phyloP scores from a whole-genome alignment of 2,888 invertebrate genomes.

The Apamea monoglypha region DNA sequence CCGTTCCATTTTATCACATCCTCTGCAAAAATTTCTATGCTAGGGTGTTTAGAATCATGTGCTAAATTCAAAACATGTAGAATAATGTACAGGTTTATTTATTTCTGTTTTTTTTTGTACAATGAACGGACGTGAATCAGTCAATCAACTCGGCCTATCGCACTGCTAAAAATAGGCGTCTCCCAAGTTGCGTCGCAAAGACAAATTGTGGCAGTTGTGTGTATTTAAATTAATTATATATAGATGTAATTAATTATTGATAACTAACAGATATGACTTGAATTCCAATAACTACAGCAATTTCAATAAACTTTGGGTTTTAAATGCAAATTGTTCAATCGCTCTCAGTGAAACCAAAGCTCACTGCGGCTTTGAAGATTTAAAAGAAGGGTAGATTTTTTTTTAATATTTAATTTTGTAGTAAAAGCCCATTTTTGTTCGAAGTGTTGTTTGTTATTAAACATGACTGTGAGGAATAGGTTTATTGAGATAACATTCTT shows the following conservation, averaged over 20 bases:
- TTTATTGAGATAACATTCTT: conserved; percentile 52
- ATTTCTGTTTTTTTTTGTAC: background rate
- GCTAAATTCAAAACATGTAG: background rate
- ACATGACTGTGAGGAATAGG: conserved; percentile 63
- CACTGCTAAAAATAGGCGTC: background rate
- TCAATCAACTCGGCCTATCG: background rate
- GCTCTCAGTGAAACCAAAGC: conserved; percentile 60
- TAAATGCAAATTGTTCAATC: conserved; percentile 11
- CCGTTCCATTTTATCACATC: no score
- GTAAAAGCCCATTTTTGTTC: conserved; percentile 63
- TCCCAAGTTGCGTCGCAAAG: background rate
- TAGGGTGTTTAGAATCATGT: background rate
- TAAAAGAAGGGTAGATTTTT: conserved; percentile 74
- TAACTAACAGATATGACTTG: background rate
- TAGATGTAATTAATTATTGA: background rate
- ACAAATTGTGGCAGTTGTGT: background rate
- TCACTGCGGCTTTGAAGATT: conserved; percentile 66
- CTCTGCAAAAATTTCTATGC: no score
- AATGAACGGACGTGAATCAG: background rate
- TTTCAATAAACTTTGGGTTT: background rate
- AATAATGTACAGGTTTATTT: background rate
- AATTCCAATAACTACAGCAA: background rate
- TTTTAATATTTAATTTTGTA: conserved; percentile 68
- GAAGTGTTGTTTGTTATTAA: conserved; percentile 72
- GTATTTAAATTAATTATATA: background rate